Conservation (phyloP, 2,888 invertebrate genomes). For the Drosophila nr. fundita region DNA sequence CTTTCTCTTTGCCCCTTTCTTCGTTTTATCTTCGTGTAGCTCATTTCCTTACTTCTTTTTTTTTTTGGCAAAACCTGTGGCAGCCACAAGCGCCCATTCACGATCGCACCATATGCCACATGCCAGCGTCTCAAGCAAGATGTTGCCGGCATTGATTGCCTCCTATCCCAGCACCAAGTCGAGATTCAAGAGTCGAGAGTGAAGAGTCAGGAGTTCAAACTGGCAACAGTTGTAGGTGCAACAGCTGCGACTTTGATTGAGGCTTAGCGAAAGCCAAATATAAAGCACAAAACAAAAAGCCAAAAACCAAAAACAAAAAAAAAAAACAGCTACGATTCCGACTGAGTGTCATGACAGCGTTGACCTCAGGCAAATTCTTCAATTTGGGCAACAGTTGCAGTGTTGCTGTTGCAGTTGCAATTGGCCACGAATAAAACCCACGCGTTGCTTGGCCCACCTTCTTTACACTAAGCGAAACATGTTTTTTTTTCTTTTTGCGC, state of each 20-base stretch:
- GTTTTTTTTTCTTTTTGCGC: neutral
- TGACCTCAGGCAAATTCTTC: slow-evolving; percentile 66
- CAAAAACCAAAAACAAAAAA: slow-evolving; percentile 1
- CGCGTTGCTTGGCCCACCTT: slow-evolving; percentile 4
- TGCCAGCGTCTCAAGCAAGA: slow-evolving; percentile 56
- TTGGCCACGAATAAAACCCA: slow-evolving; percentile 21
- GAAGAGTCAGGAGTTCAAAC: neutral
- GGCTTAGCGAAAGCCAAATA: slow-evolving; percentile 11
- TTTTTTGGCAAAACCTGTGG: slow-evolving; percentile 55
- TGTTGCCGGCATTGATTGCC: slow-evolving; percentile 61
- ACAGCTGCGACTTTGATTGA: slow-evolving; percentile 59
- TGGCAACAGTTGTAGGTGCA: slow-evolving; percentile 53
- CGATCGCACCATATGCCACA: slow-evolving; percentile 46
- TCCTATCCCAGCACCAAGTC: slow-evolving; percentile 19
- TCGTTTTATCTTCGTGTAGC: neutral
- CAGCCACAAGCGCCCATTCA: slow-evolving; percentile 35
- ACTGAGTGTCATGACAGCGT: slow-evolving; percentile 70
- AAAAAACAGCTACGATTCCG: slow-evolving; percentile 28
- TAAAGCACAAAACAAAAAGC: slow-evolving; percentile 1
- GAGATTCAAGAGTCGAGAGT: neutral
- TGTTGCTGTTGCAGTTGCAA: slow-evolving; percentile 40
- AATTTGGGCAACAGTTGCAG: slow-evolving; percentile 50
- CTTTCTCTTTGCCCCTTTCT: neutral
- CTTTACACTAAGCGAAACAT: neutral
- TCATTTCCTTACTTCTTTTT: neutral